Evolutionary conservation across 2,797 vertebrate genomes (phyloP).

Genomic region (Chelidonichthys spinosus): DNA sequence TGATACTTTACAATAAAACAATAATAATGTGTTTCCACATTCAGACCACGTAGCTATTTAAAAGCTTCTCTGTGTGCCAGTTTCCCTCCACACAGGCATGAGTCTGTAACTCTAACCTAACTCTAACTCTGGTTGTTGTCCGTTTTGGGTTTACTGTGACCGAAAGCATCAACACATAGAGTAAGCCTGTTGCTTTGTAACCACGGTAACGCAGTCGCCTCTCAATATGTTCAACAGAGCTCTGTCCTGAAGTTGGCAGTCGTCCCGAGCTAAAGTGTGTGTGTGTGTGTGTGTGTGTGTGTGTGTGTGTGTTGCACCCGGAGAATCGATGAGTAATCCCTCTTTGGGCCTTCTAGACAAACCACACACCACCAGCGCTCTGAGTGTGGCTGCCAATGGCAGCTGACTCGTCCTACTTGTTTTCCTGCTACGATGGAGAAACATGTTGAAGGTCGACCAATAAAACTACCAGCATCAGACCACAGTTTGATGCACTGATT

Average conservation of each 20-base stretch:
- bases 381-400: constrained; percentile 24
- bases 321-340: constrained; percentile 50
- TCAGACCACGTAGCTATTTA: constrained; percentile 39
- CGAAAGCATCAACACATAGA: constrained; percentile 44
- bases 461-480: neutral
- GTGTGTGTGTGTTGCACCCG: constrained; percentile 35
- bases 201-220: constrained; percentile 31
- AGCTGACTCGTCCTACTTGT: constrained; percentile 35
- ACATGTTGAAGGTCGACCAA: neutral
- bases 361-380: constrained; percentile 20
- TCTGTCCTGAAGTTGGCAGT: constrained; percentile 53
- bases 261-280: constrained; percentile 40
- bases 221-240: constrained; percentile 39
- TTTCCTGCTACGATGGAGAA: constrained; percentile 25
- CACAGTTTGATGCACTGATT: neutral
- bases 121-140: constrained; percentile 39
- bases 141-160: constrained; percentile 55
- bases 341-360: constrained; percentile 29
- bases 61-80: constrained; percentile 34
- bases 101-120: constrained; percentile 58
- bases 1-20: neutral
- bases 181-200: constrained; percentile 41
- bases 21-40: constrained; percentile 4
- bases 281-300: too few relatives aligned
- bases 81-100: constrained; percentile 35